These are phyloP conservation scores for Leptoteleia sp. DNA, from an alignment of 1,140 invertebrate genomes.

Conservation along the genomic window DNA sequence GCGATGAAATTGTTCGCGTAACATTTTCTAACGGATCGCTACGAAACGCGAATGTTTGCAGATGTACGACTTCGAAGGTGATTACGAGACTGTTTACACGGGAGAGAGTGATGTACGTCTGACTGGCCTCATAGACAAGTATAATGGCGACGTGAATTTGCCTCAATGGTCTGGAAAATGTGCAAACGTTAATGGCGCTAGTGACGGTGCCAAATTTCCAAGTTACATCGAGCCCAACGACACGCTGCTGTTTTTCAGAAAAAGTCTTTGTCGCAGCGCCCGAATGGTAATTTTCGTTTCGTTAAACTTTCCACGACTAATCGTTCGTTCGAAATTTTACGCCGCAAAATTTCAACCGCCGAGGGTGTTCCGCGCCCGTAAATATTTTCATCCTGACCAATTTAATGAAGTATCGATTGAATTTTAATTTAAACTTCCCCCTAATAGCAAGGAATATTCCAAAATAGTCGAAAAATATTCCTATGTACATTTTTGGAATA, in stretches of 20 bases:
- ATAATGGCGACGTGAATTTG: slow-evolving; percentile 85
- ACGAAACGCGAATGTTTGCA: slow-evolving; percentile 73
- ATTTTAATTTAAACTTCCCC: too few species aligned
- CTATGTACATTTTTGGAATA: too few species aligned
- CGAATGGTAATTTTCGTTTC: slow-evolving; percentile 83
- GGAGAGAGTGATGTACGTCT: slow-evolving; percentile 84
- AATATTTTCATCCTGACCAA: too few species aligned
- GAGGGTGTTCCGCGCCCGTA: too few species aligned
- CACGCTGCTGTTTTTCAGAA: slow-evolving; percentile 88
- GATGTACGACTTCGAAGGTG: slow-evolving; percentile 93
- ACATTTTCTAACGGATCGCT: slow-evolving; percentile 37
- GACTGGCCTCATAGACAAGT: slow-evolving; percentile 89
- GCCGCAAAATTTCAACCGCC: too few species aligned
- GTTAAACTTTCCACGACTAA: too few species aligned
- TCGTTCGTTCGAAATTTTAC: too few species aligned
- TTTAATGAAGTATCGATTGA: too few species aligned
- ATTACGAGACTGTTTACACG: slow-evolving; percentile 90
- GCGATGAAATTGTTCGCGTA: slow-evolving; percentile 20
- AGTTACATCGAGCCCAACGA: slow-evolving; percentile 86
- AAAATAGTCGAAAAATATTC: too few species aligned
- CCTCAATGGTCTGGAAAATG: slow-evolving; percentile 90
- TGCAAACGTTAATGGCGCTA: slow-evolving; percentile 88
- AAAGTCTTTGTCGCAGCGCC: slow-evolving; percentile 89
- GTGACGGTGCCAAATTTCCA: slow-evolving; percentile 92
- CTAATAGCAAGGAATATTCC: too few species aligned